Base-by-base conservation (phyloP, 2,888 invertebrate species). In the Vesta saturnalis region DNA sequence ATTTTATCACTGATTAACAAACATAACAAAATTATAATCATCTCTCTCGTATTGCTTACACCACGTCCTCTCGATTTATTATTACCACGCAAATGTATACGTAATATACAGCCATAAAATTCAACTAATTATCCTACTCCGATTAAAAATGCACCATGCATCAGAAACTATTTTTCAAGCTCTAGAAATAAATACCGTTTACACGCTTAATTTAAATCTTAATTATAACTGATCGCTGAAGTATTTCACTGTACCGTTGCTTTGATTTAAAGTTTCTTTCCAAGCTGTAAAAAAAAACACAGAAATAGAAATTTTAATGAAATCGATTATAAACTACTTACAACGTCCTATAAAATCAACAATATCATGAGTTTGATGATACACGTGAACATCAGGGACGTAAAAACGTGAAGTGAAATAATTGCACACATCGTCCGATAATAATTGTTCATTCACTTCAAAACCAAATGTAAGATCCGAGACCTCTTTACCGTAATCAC, bases 381-480 rank as follows among this genome's bases (percentile, higher is more conserved):
- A 78, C 64, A 81, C 80, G 64, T 82, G 76, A 72, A 79, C 80
- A 52, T 83, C 81, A 2, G 86, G 86, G 12, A 84, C 83, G 49
- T 85, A 80, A 72, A 82, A 87, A 59, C 85, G 78, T 55, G 84
- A 80, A 8, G 84, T 81, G 73, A 86, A 86, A 71, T 85, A 83
- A 72, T 86, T 85, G 71, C 84, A 85, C 16, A 78, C 76, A 66
- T 81, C 82, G 57, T 82, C 81, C n/a, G 86, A 85, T 77, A 92
- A 84, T 77, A 93, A 85, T 81, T 91, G 90, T 83, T 92, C 91
- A 84, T 93, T 92, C 69, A 93, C 85, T 80, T 92, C 93, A 83
- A 93, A 93, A 12, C 93, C 93, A 83, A 95, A 95, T 39, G 93
- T 93, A 66, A 94, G 88, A 77, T 90, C 91, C 79, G 88, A 88